These are phyloP conservation scores for Gobio gobio DNA, from an alignment of 2,113 vertebrate species.

Conservation along the genomic window DNA sequence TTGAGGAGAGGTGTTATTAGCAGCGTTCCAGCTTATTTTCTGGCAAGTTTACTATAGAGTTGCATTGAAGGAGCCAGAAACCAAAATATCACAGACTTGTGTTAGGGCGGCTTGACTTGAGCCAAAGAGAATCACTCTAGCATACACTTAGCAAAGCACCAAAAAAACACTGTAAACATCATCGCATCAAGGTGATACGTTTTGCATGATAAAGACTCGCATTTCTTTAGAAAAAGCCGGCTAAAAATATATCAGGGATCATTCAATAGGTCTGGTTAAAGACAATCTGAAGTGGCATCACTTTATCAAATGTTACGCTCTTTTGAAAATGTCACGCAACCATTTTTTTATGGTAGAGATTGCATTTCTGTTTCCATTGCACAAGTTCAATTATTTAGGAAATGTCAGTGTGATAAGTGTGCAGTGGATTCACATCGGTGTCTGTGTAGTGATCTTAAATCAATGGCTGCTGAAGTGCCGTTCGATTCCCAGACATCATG, in stretches of 20 bases:
- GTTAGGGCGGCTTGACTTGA: background rate
- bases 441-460: constrained; percentile 32
- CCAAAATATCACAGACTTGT: background rate
- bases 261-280: background rate
- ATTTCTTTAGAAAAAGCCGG: background rate
- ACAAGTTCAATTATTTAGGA: constrained; percentile 5
- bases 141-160: background rate
- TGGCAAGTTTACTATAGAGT: background rate
- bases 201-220: background rate
- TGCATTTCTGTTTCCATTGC: background rate
- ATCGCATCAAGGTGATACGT: background rate
- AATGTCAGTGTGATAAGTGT: constrained; percentile 21
- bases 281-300: background rate
- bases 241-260: background rate
- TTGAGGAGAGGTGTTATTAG: background rate
- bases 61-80: background rate
- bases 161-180: background rate
- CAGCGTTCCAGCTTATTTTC: background rate
- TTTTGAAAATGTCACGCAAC: constrained; percentile 24
- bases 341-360: background rate
- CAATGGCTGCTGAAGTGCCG: constrained; percentile 32
- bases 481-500: constrained; percentile 41
- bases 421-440: constrained; percentile 9
- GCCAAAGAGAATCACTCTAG: background rate
- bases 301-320: constrained; percentile 8